Conservation (phyloP, 2,113 vertebrate genomes). For the Chascanopsetta lugubris region DNA sequence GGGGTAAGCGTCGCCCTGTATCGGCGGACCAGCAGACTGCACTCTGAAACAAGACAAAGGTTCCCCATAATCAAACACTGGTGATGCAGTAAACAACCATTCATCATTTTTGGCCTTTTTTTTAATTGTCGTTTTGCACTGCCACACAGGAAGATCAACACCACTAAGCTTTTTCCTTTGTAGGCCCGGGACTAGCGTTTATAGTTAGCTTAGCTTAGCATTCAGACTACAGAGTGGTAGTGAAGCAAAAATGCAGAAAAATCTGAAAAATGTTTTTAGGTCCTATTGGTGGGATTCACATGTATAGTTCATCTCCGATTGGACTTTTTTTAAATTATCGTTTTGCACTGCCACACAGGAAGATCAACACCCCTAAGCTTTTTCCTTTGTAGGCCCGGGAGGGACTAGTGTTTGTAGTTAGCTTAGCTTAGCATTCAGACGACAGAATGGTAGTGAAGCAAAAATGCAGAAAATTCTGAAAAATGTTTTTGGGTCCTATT, state of each 20-base stretch:
- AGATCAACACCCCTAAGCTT: neutral
- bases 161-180: neutral
- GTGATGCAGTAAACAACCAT: neutral
- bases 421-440: neutral
- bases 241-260: too few relatives aligned
- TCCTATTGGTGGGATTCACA: too few relatives aligned
- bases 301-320: too few relatives aligned
- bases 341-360: neutral
- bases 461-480: too few relatives aligned
- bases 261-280: too few relatives aligned
- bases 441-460: neutral
- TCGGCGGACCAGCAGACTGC: neutral
- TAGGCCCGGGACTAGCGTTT: too few relatives aligned
- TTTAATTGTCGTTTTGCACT: neutral
- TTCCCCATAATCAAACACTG: neutral
- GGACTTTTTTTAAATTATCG: neutral
- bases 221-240: neutral
- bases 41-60: neutral
- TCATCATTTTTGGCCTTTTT: neutral
- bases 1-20: neutral
- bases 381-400: neutral
- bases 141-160: neutral
- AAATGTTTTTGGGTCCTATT: too few relatives aligned
- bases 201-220: neutral
- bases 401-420: too few relatives aligned